Evolutionary conservation across 1,140 invertebrate species (phyloP).

Genomic region (Trichoplusia ni): DNA sequence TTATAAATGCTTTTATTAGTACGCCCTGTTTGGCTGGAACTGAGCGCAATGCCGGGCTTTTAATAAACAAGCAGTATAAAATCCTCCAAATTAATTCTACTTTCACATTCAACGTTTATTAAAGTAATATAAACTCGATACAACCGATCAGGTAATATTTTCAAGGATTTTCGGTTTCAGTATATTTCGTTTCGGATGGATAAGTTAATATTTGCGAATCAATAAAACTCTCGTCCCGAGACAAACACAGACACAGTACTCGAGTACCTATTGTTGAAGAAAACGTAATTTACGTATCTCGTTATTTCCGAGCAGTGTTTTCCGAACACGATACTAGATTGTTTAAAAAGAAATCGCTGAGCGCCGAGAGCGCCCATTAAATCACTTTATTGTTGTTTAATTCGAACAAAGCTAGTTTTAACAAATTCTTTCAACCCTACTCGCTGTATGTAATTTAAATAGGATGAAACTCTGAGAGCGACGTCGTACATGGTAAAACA

Average conservation of each 20-base stretch:
- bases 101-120: neutral
- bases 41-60: slow-evolving; percentile 1
- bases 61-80: slow-evolving; percentile 1
- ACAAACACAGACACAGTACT: slow-evolving; percentile 7
- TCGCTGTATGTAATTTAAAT: slow-evolving; percentile 31
- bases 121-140: neutral
- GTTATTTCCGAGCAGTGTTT: slow-evolving; percentile 38
- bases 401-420: slow-evolving; percentile 28
- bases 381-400: slow-evolving; percentile 29
- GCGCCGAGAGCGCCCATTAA: slow-evolving; percentile 16
- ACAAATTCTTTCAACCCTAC: slow-evolving; percentile 30
- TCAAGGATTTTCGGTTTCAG: slow-evolving; percentile 13
- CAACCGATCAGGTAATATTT: neutral
- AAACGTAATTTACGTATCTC: slow-evolving; percentile 40
- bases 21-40: slow-evolving; percentile 2
- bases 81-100: neutral
- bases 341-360: slow-evolving; percentile 31
- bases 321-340: slow-evolving; percentile 32
- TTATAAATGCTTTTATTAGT: slow-evolving; percentile 29
- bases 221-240: slow-evolving; percentile 10
- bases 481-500: slow-evolving; percentile 50
- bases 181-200: slow-evolving; percentile 12
- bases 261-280: slow-evolving; percentile 31
- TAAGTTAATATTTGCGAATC: slow-evolving; percentile 28
- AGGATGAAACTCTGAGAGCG: slow-evolving; percentile 33